phyloP scores from a whole-genome alignment of 2,797 vertebrate species.

The Channallabes apus region DNA sequence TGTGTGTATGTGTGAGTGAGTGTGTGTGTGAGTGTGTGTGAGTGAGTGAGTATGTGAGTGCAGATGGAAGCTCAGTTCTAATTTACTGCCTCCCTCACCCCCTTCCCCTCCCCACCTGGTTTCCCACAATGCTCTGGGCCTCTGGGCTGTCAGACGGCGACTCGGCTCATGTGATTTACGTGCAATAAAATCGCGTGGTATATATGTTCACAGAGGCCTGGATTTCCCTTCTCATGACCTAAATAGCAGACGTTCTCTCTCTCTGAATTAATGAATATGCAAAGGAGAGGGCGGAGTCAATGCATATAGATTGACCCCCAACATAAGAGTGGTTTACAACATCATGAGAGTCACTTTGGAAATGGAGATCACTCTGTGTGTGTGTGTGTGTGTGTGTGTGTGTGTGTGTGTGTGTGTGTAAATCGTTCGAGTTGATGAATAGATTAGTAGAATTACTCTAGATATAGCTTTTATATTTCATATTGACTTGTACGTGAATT shows the following conservation, averaged over 20 bases:
- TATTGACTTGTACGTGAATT: too few relatives aligned
- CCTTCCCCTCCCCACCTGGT: not conserved
- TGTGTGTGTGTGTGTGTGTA: not conserved
- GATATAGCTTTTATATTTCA: too few relatives aligned
- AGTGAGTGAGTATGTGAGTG: not conserved
- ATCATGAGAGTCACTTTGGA: not conserved
- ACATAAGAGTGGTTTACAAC: not conserved
- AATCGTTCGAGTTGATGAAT: too few relatives aligned
- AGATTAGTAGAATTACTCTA: too few relatives aligned
- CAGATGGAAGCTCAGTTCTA: constrained; percentile 22
- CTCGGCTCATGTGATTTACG: not conserved
- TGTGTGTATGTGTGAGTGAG: not conserved
- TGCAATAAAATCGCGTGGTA: not conserved
- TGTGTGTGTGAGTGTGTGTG: not conserved
- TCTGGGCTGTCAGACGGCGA: not conserved
- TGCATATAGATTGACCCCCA: not conserved
- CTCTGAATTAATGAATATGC: not conserved
- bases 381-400: constrained; percentile 12
- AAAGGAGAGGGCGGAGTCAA: not conserved
- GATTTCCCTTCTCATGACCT: not conserved
- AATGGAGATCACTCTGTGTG: not conserved
- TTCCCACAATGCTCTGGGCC: constrained; percentile 20
- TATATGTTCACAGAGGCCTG: too few relatives aligned
- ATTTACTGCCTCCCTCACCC: constrained; percentile 9
- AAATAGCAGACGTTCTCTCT: not conserved